Evolutionary conservation across 2,113 vertebrate species (phyloP), one percentile per base, ranked within the genome.

Genomic region (Gracilinanus agilis): DNA sequence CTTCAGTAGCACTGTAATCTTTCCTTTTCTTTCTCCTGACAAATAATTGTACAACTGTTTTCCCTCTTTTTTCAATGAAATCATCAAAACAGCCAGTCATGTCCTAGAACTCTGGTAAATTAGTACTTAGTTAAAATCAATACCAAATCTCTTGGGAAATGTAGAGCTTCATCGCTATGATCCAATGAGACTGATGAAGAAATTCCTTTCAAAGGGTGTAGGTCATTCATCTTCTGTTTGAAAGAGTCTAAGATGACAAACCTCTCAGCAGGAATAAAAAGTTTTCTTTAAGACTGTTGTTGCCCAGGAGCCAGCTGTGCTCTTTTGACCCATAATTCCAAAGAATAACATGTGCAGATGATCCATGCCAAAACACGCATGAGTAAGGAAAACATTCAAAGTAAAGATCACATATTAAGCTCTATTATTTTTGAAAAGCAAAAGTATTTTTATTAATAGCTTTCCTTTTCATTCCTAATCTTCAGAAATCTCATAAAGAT

Each of bases 391-490:
- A 91, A 54, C 13, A 88, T 5, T 44, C 75, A 53, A 29, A 90
- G 12, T 24, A 54, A 94, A 55, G n/a, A 24, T 56, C 40, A 55
- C 11, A 24, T 24, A 40, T 27, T 25, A 90, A 19, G 40, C 1
- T 19, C 11, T 44, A 58, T 0, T 53, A 24, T 54, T 29, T 24
- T 67, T 92, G 23, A 40, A 83, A 83, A 83, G 67, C 24, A 24
- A 53, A 94, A 83, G 44, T 61, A 25, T 29, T 94, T 90, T 94
- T 94, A n/a, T 88, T 53, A 95, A 94, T 55, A 92, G 9, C 91
- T 12, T 55, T 90, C 13, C 0, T 3, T 67, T 83, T 56, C 67
- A 44, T 92, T 29, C 24, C 55, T 83, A 88, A 53, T 83, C 95
- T 94, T 89, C 34, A 91, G 89, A 91, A 93, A 23, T 88, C 13